A percentile compares a stretch with the other conserved stretches of the same genome.
phyloP scores from a whole-genome alignment of 2,113 vertebrate species.

The Aviceda subcristata region DNA sequence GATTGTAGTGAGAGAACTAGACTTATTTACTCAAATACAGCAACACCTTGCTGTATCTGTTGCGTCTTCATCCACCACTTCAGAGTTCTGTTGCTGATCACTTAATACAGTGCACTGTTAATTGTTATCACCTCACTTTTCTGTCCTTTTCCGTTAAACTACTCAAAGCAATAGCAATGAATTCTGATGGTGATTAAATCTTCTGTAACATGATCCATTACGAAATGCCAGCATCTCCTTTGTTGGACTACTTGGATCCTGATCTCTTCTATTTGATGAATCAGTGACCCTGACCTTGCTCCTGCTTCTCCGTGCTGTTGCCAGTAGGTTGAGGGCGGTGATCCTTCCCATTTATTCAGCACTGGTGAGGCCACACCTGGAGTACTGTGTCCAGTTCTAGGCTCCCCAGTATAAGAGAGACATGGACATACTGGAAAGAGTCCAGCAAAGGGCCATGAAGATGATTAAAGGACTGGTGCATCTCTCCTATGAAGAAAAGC shows the following conservation, averaged over 20 bases:
- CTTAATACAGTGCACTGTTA: neutral
- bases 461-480: neutral
- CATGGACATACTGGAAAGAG: neutral
- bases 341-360: neutral
- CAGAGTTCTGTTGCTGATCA: neutral
- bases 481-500: neutral
- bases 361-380: neutral
- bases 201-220: neutral
- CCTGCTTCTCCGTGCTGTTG: neutral
- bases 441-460: neutral
- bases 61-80: neutral
- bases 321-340: neutral
- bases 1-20: neutral
- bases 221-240: neutral
- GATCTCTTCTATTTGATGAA: neutral
- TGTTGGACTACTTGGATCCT: accelerated
- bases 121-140: neutral
- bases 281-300: neutral
- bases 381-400: neutral
- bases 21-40: neutral
- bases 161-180: neutral
- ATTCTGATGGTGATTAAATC: neutral
- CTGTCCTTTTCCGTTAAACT: neutral
- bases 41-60: neutral
- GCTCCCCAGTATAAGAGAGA: neutral